Evolutionary conservation across 2,888 invertebrate species (phyloP).

Genomic region (Stegana nigrithorax): DNA sequence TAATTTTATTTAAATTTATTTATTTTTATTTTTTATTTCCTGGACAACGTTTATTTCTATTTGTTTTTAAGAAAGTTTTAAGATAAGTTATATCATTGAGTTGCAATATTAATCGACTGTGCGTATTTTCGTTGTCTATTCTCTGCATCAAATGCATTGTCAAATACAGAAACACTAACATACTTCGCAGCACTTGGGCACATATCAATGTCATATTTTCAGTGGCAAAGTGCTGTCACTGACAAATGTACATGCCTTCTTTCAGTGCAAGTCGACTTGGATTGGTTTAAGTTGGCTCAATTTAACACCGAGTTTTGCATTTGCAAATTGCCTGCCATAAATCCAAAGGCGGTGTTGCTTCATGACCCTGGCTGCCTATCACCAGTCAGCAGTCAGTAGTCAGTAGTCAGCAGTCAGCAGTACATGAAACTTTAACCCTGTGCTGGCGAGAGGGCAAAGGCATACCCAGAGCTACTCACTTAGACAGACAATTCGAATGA

Average conservation of each 20-base stretch:
- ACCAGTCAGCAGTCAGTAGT: slow-evolving; percentile 42
- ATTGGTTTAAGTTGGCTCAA: background rate
- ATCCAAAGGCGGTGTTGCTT: slow-evolving; percentile 34
- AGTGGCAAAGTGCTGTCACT: slow-evolving; percentile 27
- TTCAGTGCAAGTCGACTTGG: background rate
- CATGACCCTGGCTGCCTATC: slow-evolving; percentile 41
- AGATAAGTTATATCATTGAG: no score
- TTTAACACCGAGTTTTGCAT: slow-evolving; percentile 3
- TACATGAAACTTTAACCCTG: slow-evolving; percentile 33
- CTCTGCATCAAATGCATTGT: no score
- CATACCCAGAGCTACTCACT: background rate
- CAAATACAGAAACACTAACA: no score
- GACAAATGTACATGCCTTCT: slow-evolving; percentile 31
- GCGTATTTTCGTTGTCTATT: slow-evolving; percentile 46
- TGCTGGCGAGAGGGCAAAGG: slow-evolving; percentile 15
- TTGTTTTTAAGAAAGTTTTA: no score
- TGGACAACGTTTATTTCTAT: background rate
- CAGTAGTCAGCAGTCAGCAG: no score
- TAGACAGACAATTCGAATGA: no score
- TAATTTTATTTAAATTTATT: background rate
- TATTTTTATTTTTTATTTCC: background rate
- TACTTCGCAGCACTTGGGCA: no score
- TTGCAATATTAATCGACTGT: slow-evolving; percentile 28
- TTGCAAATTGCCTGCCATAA: slow-evolving; percentile 55
- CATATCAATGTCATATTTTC: slow-evolving; percentile 44